phyloP scores from a whole-genome alignment of 64 coral and sea anemone species.

The Pachyseris speciosa region DNA sequence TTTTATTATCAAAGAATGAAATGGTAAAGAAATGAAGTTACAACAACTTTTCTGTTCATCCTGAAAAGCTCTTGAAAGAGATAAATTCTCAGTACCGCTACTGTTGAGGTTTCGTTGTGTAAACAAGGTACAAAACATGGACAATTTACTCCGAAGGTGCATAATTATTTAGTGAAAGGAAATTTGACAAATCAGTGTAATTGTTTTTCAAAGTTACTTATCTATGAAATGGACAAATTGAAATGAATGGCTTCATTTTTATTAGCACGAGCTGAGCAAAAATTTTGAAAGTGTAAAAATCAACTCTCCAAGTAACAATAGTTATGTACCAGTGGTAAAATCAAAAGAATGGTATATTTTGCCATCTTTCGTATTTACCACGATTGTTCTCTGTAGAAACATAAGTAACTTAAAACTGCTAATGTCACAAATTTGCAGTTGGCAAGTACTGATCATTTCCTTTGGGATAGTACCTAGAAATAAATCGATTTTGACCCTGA shows the following conservation, averaged over 20 bases:
- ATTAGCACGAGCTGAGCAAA: too few relatives aligned
- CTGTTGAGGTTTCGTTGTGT: neutral
- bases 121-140: too few relatives aligned
- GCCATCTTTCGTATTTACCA: neutral
- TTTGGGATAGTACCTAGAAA: neutral
- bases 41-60: neutral
- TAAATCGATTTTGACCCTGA: conserved; percentile 10
- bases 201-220: too few relatives aligned
- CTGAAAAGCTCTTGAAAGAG: neutral
- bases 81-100: neutral
- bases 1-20: neutral
- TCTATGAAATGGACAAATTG: too few relatives aligned
- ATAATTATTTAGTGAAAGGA: too few relatives aligned
- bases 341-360: neutral
- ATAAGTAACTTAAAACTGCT: neutral
- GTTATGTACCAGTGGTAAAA: neutral
- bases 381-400: neutral
- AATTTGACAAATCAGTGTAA: too few relatives aligned
- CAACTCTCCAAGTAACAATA: neutral
- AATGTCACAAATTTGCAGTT: neutral
- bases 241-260: too few relatives aligned
- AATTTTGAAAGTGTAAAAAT: neutral
- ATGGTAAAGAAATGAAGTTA: neutral
- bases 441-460: neutral
- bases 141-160: too few relatives aligned